phyloP scores from a whole-genome alignment of 2,113 vertebrate genomes.

The Etia nguti region DNA sequence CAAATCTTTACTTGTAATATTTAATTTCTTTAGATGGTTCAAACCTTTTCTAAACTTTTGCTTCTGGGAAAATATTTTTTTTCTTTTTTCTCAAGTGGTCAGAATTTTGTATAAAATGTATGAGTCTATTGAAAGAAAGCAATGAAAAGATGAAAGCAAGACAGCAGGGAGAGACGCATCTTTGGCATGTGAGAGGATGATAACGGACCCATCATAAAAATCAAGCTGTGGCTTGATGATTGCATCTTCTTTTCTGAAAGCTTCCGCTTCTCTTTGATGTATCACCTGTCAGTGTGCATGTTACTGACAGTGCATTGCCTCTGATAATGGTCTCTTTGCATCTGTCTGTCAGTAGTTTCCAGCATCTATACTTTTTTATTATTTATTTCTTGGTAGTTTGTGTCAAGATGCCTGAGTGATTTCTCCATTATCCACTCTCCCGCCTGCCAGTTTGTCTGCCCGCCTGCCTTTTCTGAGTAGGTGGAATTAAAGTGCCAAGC shows the following conservation, averaged over 20 bases:
- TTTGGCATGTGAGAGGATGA: constrained; percentile 9
- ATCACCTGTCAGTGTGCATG: neutral
- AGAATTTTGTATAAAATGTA: neutral
- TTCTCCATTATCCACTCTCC: constrained; percentile 21
- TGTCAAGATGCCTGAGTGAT: constrained; percentile 8
- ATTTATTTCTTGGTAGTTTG: neutral
- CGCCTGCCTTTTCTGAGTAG: constrained; percentile 41
- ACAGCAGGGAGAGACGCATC: constrained; percentile 13
- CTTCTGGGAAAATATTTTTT: neutral
- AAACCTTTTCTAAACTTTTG: neutral
- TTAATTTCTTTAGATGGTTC: neutral
- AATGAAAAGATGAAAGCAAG: neutral
- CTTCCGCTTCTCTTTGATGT: neutral
- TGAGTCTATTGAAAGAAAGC: neutral
- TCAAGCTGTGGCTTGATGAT: constrained; percentile 3
- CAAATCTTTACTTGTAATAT: neutral
- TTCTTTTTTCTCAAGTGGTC: neutral
- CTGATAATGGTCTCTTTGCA: neutral
- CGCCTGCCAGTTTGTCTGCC: constrained; percentile 14
- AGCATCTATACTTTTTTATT: neutral
- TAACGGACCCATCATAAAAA: neutral
- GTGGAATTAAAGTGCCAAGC: constrained; percentile 44
- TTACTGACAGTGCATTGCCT: neutral
- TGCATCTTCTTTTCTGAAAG: neutral
- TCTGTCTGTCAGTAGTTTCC: neutral